phyloP scores from a whole-genome alignment of 2,113 vertebrate species.

The Eurystomus gularis region DNA sequence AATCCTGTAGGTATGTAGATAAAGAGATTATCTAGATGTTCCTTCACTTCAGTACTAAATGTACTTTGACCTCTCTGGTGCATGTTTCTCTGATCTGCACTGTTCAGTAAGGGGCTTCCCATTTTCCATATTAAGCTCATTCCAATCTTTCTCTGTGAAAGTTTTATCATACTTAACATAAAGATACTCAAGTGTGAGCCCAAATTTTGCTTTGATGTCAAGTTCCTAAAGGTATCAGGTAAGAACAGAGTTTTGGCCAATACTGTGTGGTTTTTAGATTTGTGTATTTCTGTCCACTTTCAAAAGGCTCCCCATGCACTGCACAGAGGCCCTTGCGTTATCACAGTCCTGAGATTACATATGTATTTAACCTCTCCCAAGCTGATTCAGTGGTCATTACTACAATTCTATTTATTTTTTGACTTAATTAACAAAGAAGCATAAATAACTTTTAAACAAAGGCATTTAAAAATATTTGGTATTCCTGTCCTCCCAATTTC shows the following conservation, averaged over 20 bases:
- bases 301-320: not conserved
- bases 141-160: not conserved
- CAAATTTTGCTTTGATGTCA: not conserved
- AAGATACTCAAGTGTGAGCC: not conserved
- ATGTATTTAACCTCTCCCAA: not conserved
- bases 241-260: not conserved
- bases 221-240: not conserved
- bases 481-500: not conserved
- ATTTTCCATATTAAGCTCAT: not conserved
- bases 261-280: not conserved
- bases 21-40: not conserved
- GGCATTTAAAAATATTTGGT: not conserved
- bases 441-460: not conserved
- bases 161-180: not conserved
- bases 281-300: not conserved
- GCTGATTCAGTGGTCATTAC: not conserved
- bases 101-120: not conserved
- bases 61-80: not conserved
- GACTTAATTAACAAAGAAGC: not conserved
- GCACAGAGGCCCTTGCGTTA: not conserved
- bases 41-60: not conserved
- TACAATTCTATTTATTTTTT: not conserved
- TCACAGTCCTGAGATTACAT: not conserved
- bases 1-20: not conserved
- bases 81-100: not conserved